phyloP scores from a whole-genome alignment of 2,113 vertebrate species.

The Poeciliopsis prolifica region DNA sequence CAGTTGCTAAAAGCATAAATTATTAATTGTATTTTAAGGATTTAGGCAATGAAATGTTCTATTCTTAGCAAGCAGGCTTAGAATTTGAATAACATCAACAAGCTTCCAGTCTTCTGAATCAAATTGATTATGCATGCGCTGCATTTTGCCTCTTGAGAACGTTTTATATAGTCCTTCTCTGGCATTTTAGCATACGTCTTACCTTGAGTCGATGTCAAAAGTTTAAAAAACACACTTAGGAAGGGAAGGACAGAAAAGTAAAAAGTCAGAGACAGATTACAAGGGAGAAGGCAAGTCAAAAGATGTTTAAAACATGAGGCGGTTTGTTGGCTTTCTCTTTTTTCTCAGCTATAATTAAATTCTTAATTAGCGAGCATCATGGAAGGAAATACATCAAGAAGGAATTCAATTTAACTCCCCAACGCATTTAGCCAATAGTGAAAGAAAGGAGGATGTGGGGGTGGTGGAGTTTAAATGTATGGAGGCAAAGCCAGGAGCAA shows the following conservation, averaged over 20 bases:
- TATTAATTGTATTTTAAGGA: constrained; percentile 31
- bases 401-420: constrained; percentile 67
- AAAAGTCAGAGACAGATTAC: not conserved
- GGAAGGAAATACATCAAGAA: constrained; percentile 66
- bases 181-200: constrained; percentile 47
- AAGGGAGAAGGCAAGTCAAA: constrained; percentile 23
- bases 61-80: constrained; percentile 25
- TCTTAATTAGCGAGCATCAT: constrained; percentile 76
- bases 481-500: constrained; percentile 44
- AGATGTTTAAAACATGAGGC: constrained; percentile 77
- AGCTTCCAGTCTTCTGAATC: constrained; percentile 24
- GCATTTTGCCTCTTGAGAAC: constrained; percentile 38
- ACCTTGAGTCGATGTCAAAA: constrained; percentile 65
- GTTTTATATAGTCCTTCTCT: constrained; percentile 47
- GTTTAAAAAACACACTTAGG: constrained; percentile 35
- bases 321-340: constrained; percentile 64
- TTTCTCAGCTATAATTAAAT: constrained; percentile 79
- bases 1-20: constrained; percentile 25
- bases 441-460: constrained; percentile 32
- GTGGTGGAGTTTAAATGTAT: constrained; percentile 20
- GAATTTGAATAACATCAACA: constrained; percentile 37
- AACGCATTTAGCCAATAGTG: constrained; percentile 48
- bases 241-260: constrained; percentile 8
- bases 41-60: constrained; percentile 14
- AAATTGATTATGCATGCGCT: constrained; percentile 56